Evolutionary conservation across 1,140 invertebrate species (phyloP), one percentile per base, ranked within the genome.

Genomic region (Globodera rostochiensis): DNA sequence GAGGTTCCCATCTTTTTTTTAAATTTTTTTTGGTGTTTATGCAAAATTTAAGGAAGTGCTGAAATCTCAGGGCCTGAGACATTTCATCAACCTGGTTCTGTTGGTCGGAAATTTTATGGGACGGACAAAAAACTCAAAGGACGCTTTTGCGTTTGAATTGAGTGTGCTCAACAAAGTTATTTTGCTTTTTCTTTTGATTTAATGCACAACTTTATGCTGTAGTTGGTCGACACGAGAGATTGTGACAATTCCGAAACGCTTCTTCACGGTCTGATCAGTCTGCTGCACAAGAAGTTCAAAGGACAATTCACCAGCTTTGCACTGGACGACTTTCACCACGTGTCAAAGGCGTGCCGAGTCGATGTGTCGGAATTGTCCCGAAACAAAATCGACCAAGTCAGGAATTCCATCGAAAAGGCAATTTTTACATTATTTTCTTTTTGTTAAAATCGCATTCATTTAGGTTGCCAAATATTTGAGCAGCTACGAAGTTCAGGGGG

Each of bases 101-200:
- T 25, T 86, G 64, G 86, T 74, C 45, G 85, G 84, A 25, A 84
- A 84, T 75, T 84, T 82, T 49, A 84, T 84, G 82, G 82, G 86
- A 36, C 46, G 81, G n/a, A 87, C 73, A 74, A 84, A 84, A n/a
- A 77, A 19, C 21, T 82, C 73, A 46, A 85, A 79, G 70, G 82
- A 64, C 8, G 76, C 60, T 6, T 86, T 84, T 76, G 84, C 81
- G 15, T 84, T 87, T 70, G 71, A 84, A 47, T 19, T 84, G 45
- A 45, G 85, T 11, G 74, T 80, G 19, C 79, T 84, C 71, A 74
- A 70, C 36, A 84, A 86, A 67, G 84, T 84, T 82, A n/a, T 80
- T 6, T 70, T 0, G 46, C 36, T 25, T 60, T 9, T 81, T 45
- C 25, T 83, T n/a, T 74, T 79, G 25, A 9, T 47, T 82, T 9